Evolutionary conservation across 1,140 invertebrate genomes (phyloP).

Genomic region (Drosophila prosaltans): DNA sequence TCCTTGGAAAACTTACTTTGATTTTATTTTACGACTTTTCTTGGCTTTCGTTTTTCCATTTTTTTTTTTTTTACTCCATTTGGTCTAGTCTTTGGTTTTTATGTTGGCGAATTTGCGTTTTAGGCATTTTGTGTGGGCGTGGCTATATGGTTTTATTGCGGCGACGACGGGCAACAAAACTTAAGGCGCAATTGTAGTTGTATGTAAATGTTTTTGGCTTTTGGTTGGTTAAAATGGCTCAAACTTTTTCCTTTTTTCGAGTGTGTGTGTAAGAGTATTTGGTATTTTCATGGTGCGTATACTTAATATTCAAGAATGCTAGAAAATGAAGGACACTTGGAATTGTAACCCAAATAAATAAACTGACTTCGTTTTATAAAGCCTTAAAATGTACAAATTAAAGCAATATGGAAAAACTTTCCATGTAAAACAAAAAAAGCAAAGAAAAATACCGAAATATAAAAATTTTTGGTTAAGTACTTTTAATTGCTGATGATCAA

Average conservation of each 20-base stretch:
- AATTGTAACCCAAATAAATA: conserved; percentile 13
- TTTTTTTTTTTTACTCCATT: not conserved
- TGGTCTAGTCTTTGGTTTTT: conserved; percentile 15
- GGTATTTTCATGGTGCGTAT: not conserved
- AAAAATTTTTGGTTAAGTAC: not conserved
- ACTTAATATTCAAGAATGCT: conserved; percentile 1
- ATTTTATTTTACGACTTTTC: conserved; percentile 53
- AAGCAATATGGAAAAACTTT: not conserved
- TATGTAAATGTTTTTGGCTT: conserved; percentile 1
- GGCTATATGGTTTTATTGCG: not conserved
- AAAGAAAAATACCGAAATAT: not conserved
- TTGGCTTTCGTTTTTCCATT: not conserved
- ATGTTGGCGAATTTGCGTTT: conserved; percentile 39
- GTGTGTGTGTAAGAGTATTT: not conserved
- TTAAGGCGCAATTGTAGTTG: conserved; percentile 24
- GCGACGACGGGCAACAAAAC: not conserved
- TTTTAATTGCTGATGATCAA: no score
- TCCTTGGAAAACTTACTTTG: conserved; percentile 44
- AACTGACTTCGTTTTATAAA: not conserved
- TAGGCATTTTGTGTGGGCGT: not conserved
- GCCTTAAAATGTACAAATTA: not conserved
- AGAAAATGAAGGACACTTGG: conserved; percentile 13
- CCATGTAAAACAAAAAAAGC: not conserved
- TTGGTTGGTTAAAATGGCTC: conserved; percentile 1
- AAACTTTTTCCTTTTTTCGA: not conserved